Evolutionary conservation across 2,113 vertebrate species (phyloP).

Genomic region (Edolisoma coerulescens): DNA sequence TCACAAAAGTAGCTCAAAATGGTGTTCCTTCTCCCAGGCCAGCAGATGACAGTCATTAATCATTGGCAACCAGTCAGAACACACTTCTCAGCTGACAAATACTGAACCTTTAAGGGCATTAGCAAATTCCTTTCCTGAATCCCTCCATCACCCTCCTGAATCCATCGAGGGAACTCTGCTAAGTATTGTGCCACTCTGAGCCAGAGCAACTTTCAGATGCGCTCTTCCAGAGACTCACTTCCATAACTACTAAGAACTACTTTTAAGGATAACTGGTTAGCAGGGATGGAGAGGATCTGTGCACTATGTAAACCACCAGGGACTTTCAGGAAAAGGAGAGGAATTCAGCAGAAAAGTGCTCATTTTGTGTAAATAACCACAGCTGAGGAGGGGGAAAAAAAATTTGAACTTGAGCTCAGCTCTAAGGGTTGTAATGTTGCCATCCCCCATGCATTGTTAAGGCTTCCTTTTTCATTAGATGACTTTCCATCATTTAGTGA

Average conservation of each 20-base stretch:
- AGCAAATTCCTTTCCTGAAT: not conserved
- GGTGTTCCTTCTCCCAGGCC: not conserved
- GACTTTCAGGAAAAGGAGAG: not conserved
- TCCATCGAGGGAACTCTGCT: not conserved
- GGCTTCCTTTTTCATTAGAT: not conserved
- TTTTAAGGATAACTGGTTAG: not conserved
- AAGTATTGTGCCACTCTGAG: not conserved
- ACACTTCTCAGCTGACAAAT: not conserved
- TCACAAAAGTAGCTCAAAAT: not conserved
- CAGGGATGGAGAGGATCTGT: not conserved
- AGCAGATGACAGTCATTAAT: not conserved
- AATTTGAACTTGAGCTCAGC: not conserved
- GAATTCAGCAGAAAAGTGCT: not conserved
- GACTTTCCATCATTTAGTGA: not conserved
- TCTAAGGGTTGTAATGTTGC: not conserved
- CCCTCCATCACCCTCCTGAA: not conserved
- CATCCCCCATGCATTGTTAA: not conserved
- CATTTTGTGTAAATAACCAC: not conserved
- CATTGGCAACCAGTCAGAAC: not conserved
- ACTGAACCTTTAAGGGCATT: not conserved
- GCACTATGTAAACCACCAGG: not conserved
- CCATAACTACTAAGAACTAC: not conserved
- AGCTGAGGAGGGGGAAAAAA: accelerated
- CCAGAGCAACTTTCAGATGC: not conserved
- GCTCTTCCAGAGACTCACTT: not conserved